Evolutionary conservation across 2,888 invertebrate species (phyloP).

Genomic region (Hypsopygia costalis): DNA sequence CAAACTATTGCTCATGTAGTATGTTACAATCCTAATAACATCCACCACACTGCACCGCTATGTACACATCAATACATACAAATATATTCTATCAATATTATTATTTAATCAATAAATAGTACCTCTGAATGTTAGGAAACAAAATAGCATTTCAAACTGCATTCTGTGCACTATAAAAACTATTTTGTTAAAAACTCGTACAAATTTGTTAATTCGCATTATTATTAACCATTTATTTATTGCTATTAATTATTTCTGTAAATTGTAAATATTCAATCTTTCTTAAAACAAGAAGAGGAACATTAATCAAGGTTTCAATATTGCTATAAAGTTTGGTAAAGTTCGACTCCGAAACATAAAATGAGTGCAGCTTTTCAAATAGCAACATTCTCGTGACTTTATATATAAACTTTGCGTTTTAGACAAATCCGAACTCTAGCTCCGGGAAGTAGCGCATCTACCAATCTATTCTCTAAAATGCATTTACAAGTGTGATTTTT

Average conservation of each 20-base stretch:
- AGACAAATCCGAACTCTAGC: conserved; percentile 52
- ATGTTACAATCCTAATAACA: conserved; percentile 60
- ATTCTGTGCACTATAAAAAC: conserved; percentile 77
- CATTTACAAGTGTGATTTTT: conserved; percentile 46
- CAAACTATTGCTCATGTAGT: conserved; percentile 53
- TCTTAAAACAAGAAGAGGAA: conserved; percentile 81
- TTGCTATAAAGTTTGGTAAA: conserved; percentile 76
- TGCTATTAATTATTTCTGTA: conserved; percentile 74
- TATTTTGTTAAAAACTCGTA: conserved; percentile 78
- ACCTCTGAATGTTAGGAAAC: conserved; percentile 82
- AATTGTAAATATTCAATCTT: conserved; percentile 80
- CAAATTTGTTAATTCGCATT: conserved; percentile 75
- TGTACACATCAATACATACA: conserved; percentile 79
- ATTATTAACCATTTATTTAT: conserved; percentile 70
- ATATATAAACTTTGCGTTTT: conserved; percentile 44
- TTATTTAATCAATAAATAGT: conserved; percentile 82
- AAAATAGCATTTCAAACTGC: conserved; percentile 74
- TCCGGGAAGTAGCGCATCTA: conserved; percentile 78
- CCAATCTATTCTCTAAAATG: conserved; percentile 73
- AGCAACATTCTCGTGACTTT: conserved; percentile 56
- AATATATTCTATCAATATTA: conserved; percentile 82
- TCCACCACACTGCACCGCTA: conserved; percentile 53
- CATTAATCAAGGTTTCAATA: conserved; percentile 77
- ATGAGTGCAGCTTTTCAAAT: conserved; percentile 81
- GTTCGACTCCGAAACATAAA: conserved; percentile 64